Base-by-base conservation (phyloP, 2,888 invertebrate species). In the Keiferia lycopersicella region DNA sequence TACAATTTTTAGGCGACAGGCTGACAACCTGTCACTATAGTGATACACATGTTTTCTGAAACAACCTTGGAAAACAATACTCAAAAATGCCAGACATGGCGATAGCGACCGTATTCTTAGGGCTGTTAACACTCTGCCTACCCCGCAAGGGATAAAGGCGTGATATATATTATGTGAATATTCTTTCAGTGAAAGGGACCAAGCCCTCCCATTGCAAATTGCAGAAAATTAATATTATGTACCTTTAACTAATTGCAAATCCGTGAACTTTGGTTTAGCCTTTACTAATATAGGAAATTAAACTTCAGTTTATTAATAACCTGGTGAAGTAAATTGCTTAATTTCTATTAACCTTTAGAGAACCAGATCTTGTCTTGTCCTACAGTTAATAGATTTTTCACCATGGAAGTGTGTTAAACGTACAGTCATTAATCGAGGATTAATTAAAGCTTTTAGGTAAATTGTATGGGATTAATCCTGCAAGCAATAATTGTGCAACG, bases 241-340 rank as follows among this genome's bases (percentile, higher is more conserved):
- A 45, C 45, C 45, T 45, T n/a, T n/a, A 30, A 16, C 30, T 56
- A 56, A 56, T 56, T 56, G n/a, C 34, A 34, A 56, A n/a, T 16
- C 34, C 34, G 56, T 56, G 56, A 26, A 56, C 56, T 56, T 56
- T 56, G 2, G 6, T 56, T 56, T 34, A 53, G 14, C 26, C 20
- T 22, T 53, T 53, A 22, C 51, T 53, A 22, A 53, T 56, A 56
- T 56, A 56, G 56, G 56, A 56, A 34, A 56, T 56, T 56, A 56
- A 56, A 56, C 26, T 1, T 30, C 30, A 56, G 14, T n/a, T n/a
- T 16, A 56, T 56, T 56, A 56, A 56, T 56, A 56, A 56, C 56
- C 6, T 18, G 8, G 30, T 3, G 16, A 16, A 56, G 34, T 34
- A 16, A 56, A 56, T 56, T 56, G 56, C 56, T 34, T 34, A 56